Evolutionary conservation across 1,140 invertebrate species (phyloP).

Genomic region (Conus betulinus): DNA sequence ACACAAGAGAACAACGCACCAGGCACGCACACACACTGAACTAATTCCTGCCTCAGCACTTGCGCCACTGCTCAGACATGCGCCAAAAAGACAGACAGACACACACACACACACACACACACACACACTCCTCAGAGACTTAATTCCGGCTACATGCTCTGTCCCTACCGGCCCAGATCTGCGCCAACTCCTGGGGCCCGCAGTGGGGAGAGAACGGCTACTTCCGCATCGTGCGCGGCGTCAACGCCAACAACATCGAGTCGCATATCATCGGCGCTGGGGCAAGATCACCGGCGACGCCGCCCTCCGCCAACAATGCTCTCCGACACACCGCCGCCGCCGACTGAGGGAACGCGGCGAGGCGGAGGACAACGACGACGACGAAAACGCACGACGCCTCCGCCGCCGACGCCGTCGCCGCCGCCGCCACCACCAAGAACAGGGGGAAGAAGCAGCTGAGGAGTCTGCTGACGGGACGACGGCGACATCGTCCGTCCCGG

Average conservation of each 20-base stretch:
- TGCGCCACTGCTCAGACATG: no score
- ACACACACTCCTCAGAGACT: no score
- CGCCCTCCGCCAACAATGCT: constrained; percentile 31
- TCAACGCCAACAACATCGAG: constrained; percentile 68
- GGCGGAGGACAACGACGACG: background rate
- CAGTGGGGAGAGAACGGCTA: constrained; percentile 87
- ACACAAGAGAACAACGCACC: no score
- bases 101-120: no score
- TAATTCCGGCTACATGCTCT: no score
- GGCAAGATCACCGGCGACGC: constrained; percentile 46
- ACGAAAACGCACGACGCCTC: background rate
- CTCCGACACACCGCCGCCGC: constrained; percentile 21
- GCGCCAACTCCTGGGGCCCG: constrained; percentile 85
- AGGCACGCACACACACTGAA: no score
- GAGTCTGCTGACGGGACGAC: constrained; percentile 21
- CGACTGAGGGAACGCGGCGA: constrained; percentile 14
- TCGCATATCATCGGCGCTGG: constrained; percentile 67
- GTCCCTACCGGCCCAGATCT: no score
- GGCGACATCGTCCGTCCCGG: constrained; percentile 34
- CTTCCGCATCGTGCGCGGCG: constrained; percentile 68
- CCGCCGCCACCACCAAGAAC: no score
- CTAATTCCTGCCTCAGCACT: no score
- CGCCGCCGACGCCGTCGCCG: background rate
- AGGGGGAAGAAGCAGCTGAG: constrained; percentile 34
- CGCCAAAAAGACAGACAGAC: no score